These are phyloP conservation scores for Harpegnathos saltator DNA, from an alignment of 1,140 invertebrate genomes.

Conservation along the genomic window DNA sequence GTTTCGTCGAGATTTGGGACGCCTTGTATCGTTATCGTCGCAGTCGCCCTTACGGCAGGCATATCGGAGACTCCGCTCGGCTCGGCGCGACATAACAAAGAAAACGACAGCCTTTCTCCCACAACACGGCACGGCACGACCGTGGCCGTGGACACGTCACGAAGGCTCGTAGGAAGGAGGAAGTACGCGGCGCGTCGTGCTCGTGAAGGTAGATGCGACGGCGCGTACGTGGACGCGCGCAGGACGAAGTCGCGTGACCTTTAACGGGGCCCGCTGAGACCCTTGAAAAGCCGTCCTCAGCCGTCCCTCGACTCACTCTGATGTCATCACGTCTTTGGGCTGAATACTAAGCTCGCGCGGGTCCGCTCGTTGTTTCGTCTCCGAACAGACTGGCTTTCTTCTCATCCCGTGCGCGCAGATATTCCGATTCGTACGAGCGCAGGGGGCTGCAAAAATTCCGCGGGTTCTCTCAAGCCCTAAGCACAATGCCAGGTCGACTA, in stretches of 20 bases:
- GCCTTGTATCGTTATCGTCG: background rate
- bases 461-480: no score
- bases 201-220: slow-evolving; percentile 16
- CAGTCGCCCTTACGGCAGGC: background rate
- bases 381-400: background rate
- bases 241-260: slow-evolving; percentile 1
- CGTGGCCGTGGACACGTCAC: slow-evolving; percentile 64
- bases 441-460: background rate
- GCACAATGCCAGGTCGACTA: no score
- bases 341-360: slow-evolving; percentile 68
- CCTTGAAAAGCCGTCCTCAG: slow-evolving; percentile 75
- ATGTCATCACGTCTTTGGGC: slow-evolving; percentile 54
- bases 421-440: background rate
- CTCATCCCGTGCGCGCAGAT: background rate
- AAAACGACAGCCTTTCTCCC: slow-evolving; percentile 61
- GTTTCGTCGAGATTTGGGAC: slow-evolving; percentile 4
- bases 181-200: slow-evolving; percentile 62
- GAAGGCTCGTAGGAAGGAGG: slow-evolving; percentile 67
- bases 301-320: slow-evolving; percentile 75
- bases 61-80: slow-evolving; percentile 2
- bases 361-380: background rate
- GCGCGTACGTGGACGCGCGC: slow-evolving; percentile 6
- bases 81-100: slow-evolving; percentile 51
- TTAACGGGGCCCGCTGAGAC: slow-evolving; percentile 32
- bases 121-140: slow-evolving; percentile 40